Evolutionary conservation across 2,113 vertebrate species (phyloP).

Genomic region (Zosterops pallidus): DNA sequence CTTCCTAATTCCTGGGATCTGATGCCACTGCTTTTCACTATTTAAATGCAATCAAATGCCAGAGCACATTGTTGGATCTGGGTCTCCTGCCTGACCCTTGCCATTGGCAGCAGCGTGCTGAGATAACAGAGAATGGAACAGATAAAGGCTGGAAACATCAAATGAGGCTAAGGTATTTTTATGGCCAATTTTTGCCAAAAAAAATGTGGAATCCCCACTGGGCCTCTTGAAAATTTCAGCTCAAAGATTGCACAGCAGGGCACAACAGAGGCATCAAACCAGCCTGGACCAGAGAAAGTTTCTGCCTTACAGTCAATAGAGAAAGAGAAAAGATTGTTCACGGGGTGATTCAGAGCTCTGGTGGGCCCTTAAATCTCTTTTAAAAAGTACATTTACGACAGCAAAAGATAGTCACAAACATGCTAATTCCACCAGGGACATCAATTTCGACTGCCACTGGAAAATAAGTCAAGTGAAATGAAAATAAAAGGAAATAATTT

Average conservation of each 20-base stretch:
- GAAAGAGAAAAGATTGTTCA: background rate
- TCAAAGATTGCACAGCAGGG: background rate
- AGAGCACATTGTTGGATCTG: background rate
- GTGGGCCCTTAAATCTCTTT: background rate
- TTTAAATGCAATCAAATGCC: background rate
- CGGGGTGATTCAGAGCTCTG: background rate
- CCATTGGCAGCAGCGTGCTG: background rate
- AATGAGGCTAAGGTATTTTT: background rate
- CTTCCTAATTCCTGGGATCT: background rate
- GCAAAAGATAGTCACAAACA: slow-evolving; percentile 7
- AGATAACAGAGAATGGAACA: background rate
- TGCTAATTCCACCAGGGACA: background rate
- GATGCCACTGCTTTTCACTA: background rate
- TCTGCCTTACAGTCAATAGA: background rate
- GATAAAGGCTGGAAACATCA: background rate
- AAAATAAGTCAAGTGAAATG: slow-evolving; percentile 25
- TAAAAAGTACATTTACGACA: background rate
- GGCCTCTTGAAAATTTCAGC: slow-evolving; percentile 10
- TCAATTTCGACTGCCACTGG: background rate
- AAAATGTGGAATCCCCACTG: background rate
- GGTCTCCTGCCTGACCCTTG: background rate
- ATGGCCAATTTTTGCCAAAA: slow-evolving; percentile 16
- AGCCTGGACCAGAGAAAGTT: background rate
- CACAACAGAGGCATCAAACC: background rate
- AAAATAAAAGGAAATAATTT: slow-evolving; percentile 25